Evolutionary conservation across 2,888 invertebrate genomes (phyloP), one percentile per base, ranked within the genome.

Genomic region (Drosophila pseudotalamancana): DNA sequence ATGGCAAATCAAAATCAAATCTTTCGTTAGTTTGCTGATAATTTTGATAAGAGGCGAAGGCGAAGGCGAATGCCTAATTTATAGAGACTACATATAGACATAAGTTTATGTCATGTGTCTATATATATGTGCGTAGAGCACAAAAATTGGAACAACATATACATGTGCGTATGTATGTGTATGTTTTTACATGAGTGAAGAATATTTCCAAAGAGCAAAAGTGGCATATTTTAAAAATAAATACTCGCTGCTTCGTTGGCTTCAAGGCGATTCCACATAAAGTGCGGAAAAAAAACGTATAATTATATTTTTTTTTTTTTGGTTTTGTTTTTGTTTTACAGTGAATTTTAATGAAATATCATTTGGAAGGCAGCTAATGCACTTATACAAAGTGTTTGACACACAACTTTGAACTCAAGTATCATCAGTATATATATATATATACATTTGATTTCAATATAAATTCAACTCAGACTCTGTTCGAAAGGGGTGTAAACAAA

Each of bases 11-110:
- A 27, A 45, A 59, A 48, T 50, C 71, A 46, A 77, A 66, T 70
- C 63, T 56, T 35, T 54, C 35, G 55, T 62, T 48, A 68, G 43
- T 48, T 59, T 42, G 63, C 56, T 77, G 63, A 72, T 76, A 73
- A 76, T 76, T 69, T 55, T 79, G 79, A 80, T 80, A 80, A 83
- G 63, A 46, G 37, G 11, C 31, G 29, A 31, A 31, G 31, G 23
- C 65, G 8, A 55, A 11, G 21, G 6, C 23, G 16, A 23, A 3
- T 43, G 43, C 48, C 53, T 79, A 77, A 79, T 80, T 77, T 68
- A 56, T 57, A 60, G 48, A 66, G 39, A 68, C 51, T 39, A 42
- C 39, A n/a, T n/a, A 14, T 11, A 31, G 14, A 16, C 27, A 39
- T 6, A 27, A 27, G 27, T 27, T 27, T 27, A 25, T 8, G 9